A percentile compares a stretch with the other conserved stretches of the same genome.
Conservation (phyloP, 2,888 invertebrate genomes). For the Argyresthia goedartella region DNA sequence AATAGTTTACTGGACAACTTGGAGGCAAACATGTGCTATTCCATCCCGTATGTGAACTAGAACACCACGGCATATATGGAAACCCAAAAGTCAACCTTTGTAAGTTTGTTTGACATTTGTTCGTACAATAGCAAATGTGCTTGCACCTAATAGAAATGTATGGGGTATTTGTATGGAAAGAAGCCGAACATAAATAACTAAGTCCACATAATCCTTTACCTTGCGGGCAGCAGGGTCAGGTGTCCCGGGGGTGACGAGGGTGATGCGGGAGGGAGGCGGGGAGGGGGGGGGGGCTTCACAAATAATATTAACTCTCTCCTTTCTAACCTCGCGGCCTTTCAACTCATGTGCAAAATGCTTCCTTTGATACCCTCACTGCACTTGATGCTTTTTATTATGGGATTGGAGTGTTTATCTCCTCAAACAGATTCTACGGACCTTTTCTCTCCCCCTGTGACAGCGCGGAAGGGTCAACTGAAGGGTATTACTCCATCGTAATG, state of each 20-base stretch:
- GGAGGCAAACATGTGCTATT: too few relatives aligned
- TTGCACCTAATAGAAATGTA: not conserved
- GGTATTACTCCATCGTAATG: not conserved
- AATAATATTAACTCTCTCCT: slow-evolving; percentile 47
- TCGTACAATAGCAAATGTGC: not conserved
- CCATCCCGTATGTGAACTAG: too few relatives aligned
- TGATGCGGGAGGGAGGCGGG: not conserved
- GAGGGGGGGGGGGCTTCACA: slow-evolving; percentile 13
- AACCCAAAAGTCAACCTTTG: too few relatives aligned
- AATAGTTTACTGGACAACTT: too few relatives aligned
- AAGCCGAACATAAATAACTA: slow-evolving; percentile 19
- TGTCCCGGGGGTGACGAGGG: slow-evolving; percentile 10
- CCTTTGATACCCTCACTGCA: slow-evolving; percentile 27
- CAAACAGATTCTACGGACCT: slow-evolving; percentile 10
- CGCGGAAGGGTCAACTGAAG: not conserved
- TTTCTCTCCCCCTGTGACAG: slow-evolving; percentile 4
- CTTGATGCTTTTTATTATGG: slow-evolving; percentile 6
- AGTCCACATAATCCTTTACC: slow-evolving; percentile 33
- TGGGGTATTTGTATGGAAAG: slow-evolving; percentile 1
- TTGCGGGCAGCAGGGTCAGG: slow-evolving; percentile 29
- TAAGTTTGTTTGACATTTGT: not conserved
- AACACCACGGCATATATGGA: too few relatives aligned
- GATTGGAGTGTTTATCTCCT: slow-evolving; percentile 2
- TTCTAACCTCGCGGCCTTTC: slow-evolving; percentile 26
- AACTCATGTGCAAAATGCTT: slow-evolving; percentile 35